These are phyloP conservation scores for Phodopus roborovskii DNA, from an alignment of 2,113 vertebrate genomes.

Conservation along the genomic window DNA sequence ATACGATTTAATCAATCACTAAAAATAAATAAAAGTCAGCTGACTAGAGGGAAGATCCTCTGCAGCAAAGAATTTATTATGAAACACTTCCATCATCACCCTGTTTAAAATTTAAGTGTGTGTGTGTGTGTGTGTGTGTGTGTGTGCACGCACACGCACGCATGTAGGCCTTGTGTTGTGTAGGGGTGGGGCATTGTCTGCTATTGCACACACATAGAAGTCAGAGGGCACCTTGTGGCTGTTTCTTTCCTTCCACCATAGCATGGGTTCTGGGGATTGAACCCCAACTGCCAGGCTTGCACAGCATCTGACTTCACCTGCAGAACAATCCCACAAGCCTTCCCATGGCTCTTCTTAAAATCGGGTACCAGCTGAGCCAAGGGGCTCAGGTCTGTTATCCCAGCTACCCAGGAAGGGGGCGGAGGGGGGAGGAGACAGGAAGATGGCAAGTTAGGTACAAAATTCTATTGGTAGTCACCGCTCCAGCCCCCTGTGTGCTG, in stretches of 20 bases:
- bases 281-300: too few relatives aligned
- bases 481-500: rapidly evolving
- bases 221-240: background rate
- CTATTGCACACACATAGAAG: background rate
- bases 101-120: background rate
- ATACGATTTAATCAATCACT: background rate
- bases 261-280: background rate
- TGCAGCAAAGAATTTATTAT: background rate
- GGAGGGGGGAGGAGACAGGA: background rate
- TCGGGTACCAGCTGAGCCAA: background rate
- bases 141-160: too few relatives aligned
- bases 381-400: background rate
- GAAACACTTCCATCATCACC: background rate
- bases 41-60: background rate
- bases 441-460: background rate
- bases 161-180: too few relatives aligned
- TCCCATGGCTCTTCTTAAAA: background rate
- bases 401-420: background rate
- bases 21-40: background rate
- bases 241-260: background rate
- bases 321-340: too few relatives aligned
- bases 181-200: too few relatives aligned
- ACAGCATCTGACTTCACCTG: too few relatives aligned
- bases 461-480: background rate
- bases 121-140: background rate